Base-by-base conservation (phyloP, 2,113 vertebrate genomes). In the Hydropotes inermis region DNA sequence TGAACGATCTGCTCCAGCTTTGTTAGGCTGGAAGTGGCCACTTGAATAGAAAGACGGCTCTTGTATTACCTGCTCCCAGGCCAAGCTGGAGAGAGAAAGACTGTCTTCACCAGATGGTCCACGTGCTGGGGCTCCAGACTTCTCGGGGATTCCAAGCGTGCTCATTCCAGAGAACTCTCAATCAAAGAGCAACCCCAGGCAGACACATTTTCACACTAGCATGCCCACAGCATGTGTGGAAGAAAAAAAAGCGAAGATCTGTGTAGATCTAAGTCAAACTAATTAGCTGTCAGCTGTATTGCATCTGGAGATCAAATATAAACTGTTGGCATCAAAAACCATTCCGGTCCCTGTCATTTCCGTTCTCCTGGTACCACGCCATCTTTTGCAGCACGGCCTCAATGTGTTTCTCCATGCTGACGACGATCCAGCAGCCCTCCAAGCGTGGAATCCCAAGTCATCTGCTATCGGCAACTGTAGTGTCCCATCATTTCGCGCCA, bases 331-430 rank as follows among this genome's bases (percentile, higher is more conserved):
- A 99, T 99, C 99, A 98, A 99, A 99, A 98, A 98, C 98, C 98
- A 98, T 99, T 99, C 99, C 97, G 98, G 99, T 99, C 99, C 99
- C 99, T 99, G 99, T 99, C 99, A 99, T 99, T 99, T 99, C 99
- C 98, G 97, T 92, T 90, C 98, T 98, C 98, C 98, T 98, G 99
- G 99, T 99, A 98, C 99, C 98, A 98, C 98, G 98, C 99, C 98
- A 98, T 99, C 98, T 99, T 99, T 98, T 98, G 98, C 39, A 97
- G 95, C 99, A 94, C 92, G 98, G 99, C 96, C 97, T 98, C 99
- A 99, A 99, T 98, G 98, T 88, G 98, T 97, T 98, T 98, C 98
- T 98, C 97, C 95, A 98, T 2, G 67, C 87, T 64, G 89, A 94
- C 89, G 83, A 89, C 57, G 97, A 95, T 87, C 96, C 94, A 95